A percentile compares a stretch with the other conserved stretches of the same genome.
Conservation (phyloP, 2,113 vertebrate species). For the Syrrhaptes paradoxus region DNA sequence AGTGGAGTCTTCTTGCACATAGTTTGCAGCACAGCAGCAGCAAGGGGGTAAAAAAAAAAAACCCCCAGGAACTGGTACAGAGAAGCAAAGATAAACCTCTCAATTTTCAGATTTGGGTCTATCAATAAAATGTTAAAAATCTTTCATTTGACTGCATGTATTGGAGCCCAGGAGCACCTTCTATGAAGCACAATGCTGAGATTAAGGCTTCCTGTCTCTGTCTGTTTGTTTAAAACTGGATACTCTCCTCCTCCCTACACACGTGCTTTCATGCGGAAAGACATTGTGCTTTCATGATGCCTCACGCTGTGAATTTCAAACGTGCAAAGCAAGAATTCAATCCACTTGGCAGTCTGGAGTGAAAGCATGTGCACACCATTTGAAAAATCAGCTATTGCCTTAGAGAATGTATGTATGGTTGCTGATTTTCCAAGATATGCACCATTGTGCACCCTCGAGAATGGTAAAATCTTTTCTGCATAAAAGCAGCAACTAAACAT, state of each 20-base stretch:
- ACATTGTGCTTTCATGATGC: not conserved
- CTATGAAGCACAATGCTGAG: not conserved
- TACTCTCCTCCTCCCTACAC: not conserved
- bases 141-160: not conserved
- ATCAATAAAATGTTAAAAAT: not conserved
- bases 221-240: not conserved
- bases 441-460: not conserved
- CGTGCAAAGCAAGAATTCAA: not conserved
- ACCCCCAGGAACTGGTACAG: not conserved
- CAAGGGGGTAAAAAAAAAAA: not conserved
- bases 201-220: not conserved
- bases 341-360: not conserved
- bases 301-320: not conserved
- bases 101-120: not conserved
- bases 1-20: not conserved
- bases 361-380: not conserved
- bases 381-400: not conserved
- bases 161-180: not conserved
- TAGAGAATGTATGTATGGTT: not conserved
- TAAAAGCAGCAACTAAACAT: not conserved
- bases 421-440: slow-evolving; percentile 4
- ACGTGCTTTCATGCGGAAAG: not conserved
- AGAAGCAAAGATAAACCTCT: not conserved
- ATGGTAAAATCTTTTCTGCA: not conserved
- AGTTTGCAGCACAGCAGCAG: not conserved